A percentile compares a stretch with the other conserved stretches of the same genome.
Evolutionary conservation across 53 echinoderm and acorn worm species (phyloP).

Genomic region (Astropecten irregularis): DNA sequence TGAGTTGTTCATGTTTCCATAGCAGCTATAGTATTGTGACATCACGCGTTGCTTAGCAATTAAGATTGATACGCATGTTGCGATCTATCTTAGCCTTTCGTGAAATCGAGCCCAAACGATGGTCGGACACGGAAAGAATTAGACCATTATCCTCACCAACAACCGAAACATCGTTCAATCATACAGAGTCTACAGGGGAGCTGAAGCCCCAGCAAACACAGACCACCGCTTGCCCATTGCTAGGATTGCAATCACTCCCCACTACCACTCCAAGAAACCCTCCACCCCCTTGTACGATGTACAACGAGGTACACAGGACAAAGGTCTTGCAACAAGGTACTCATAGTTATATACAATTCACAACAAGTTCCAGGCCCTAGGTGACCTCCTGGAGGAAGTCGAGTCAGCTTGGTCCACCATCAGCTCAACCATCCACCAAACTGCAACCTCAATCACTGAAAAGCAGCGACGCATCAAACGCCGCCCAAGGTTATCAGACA

Average conservation of each 20-base stretch:
- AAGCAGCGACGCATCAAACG: conserved; percentile 4
- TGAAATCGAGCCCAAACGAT: no score
- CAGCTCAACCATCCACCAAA: conserved; percentile 3
- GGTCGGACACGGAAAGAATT: background rate
- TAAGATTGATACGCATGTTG: no score
- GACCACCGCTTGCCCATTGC: background rate
- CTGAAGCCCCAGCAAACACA: background rate
- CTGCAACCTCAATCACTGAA: background rate
- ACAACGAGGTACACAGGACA: background rate
- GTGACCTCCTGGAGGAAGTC: background rate
- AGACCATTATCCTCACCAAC: background rate
- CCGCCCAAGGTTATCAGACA: background rate
- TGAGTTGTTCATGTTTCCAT: no score
- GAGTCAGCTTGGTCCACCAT: background rate
- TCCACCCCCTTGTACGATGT: background rate
- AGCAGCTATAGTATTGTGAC: no score
- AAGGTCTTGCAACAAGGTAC: background rate
- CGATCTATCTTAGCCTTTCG: no score
- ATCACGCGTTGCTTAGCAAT: no score
- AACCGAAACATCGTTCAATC: background rate
- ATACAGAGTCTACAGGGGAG: background rate
- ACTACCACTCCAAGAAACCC: background rate
- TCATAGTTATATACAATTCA: background rate
- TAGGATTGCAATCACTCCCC: background rate
- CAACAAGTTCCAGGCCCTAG: background rate